Base-by-base conservation (phyloP, 2,888 invertebrate genomes). In the Caenorhabditis auriculariae region DNA sequence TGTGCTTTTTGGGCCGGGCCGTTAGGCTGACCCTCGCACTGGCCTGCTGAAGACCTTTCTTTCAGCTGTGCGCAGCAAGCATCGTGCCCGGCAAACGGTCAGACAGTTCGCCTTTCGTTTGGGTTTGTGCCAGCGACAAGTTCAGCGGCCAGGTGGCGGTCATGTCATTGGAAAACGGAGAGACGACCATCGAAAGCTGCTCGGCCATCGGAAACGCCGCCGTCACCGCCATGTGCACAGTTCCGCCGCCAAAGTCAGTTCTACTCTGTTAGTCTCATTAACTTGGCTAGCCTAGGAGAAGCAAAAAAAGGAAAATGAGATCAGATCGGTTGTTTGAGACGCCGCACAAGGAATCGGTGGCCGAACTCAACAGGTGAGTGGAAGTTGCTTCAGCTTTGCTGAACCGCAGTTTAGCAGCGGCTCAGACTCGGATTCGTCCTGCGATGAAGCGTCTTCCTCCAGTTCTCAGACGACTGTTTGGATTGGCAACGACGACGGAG, bases 401-500 rank as follows among this genome's bases (percentile, higher is more conserved):
- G 21, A 47, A 44, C 17, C 3, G 3, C 38, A 12, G 17, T 48
- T n/a, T 9, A 64, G 60, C 24, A 65, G 65, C 44, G 69, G 69
- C 2, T 53, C 54, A 2, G 64, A 61, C 23, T 68, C 70, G 0
- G 63, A 63, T 19, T 63, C 66, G 2, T 66, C 66, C 21, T 66
- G 64, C 19, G 59, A 51, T 9, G 37, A 63, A 12, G 63, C 66
- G 7, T 60, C 65, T 26, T 52, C 54, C n/a, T 41, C 57, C 0
- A 63, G 62, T 4, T 69, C 68, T 24, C 65, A 61, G 38, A 66
- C 72, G 23, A 74, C 76, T 17, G 69, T 76, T 7, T 76, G 76
- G 76, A 76, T 76, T 29, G 76, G 76, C 38, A 76, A 76, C 56
- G 76, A 75, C 43, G 76, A 76, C 54, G 76, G 76, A 55, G 76